A percentile compares a stretch with the other conserved stretches of the same genome.
Conservation (phyloP, 1,140 invertebrate genomes). For the Diachasma alloeum region DNA sequence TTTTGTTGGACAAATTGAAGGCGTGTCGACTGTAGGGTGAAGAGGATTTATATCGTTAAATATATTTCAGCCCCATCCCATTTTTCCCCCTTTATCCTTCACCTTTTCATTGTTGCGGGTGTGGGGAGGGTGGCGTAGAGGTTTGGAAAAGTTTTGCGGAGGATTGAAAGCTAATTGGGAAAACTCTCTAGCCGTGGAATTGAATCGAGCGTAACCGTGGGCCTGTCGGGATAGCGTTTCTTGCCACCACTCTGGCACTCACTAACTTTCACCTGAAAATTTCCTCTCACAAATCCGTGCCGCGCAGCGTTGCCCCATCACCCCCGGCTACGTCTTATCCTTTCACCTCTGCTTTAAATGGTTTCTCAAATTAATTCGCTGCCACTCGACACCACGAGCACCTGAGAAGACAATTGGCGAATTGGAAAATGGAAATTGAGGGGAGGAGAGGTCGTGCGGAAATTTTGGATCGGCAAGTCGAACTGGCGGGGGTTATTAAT, state of each 20-base stretch:
- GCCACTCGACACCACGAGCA: neutral
- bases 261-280: neutral
- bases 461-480: neutral
- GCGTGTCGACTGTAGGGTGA: neutral
- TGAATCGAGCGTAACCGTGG: neutral
- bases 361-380: neutral
- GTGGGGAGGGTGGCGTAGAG: neutral
- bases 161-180: neutral
- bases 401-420: slow-evolving; percentile 8
- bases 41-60: neutral
- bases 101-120: neutral
- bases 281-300: neutral
- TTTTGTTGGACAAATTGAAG: neutral
- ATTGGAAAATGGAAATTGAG: neutral
- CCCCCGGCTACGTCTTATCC: neutral
- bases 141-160: neutral
- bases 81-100: neutral
- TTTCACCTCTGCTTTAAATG: neutral
- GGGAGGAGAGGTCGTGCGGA: neutral
- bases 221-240: neutral
- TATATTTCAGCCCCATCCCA: neutral
- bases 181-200: neutral
- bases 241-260: neutral
- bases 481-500: neutral
- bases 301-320: neutral